Evolutionary conservation across 2,888 invertebrate species (phyloP), one percentile per base, ranked within the genome.

Genomic region (Clostera curtula): DNA sequence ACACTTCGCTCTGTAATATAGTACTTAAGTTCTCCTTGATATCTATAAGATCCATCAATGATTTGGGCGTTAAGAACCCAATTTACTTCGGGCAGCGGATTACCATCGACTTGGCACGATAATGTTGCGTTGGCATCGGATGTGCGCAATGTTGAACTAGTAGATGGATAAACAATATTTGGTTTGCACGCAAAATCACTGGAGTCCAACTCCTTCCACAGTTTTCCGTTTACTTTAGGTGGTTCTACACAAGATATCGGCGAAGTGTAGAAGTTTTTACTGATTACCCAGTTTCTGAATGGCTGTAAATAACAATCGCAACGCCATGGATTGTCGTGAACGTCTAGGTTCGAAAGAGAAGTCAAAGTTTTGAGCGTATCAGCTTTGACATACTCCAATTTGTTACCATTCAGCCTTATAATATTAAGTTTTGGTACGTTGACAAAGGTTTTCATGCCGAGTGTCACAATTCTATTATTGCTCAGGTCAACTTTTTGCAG

Each of bases 131-230:
- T 90, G 13, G 87, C 85, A 19, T 88, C 88, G 6, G 85, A 85
- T 1, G 89, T 87, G 37, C 90, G 87, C 2, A 91, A 56, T 4
- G 86, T 87, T 6, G 87, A 86, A 41, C 80, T 73, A 0, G 83
- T 70, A 0, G 87, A 72, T 3, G 90, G 90, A 44, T 88, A 88
- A 2, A 89, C 64, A 37, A 95, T 93, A 49, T 87, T 87, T 0
- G 95, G 95, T 26, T 87, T 85, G 63, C 96, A 96, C 7, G 95
- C 95, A 57, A 95, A 95, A 40, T 93, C 89, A 26, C 89, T 88
- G 9, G 88, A 85, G 40, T 85, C 84, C 16, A 90, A 67, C 19
- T 90, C 89, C 37, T 88, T 88, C 96, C 95, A 96, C 19, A 87
- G 74, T 44, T 89, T 88, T 0, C 89, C 90, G 4, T 85, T 77